Conservation (phyloP, 2,888 invertebrate genomes). For the Aquatica leii region DNA sequence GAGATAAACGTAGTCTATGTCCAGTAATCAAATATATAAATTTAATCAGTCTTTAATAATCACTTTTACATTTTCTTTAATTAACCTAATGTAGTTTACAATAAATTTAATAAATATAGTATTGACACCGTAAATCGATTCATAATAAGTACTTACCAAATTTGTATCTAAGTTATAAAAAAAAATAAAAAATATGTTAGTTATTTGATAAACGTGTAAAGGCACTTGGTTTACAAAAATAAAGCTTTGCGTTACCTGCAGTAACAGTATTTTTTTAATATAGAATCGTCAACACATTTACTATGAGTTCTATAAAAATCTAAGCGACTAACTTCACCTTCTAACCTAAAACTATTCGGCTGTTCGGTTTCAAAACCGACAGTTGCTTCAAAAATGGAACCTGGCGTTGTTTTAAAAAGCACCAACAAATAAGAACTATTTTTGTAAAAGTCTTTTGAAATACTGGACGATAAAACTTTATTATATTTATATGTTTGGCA, state of each 20-base stretch:
- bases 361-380: conserved; percentile 58
- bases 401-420: conserved; percentile 72
- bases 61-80: too few species aligned
- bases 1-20: too few species aligned
- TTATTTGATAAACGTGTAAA: too few species aligned
- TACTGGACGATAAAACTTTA: conserved; percentile 45
- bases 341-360: conserved; percentile 56
- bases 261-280: conserved; percentile 67
- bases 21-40: too few species aligned
- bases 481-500: conserved; percentile 53
- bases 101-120: too few species aligned
- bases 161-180: too few species aligned
- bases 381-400: conserved; percentile 75
- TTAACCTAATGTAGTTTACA: too few species aligned
- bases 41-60: too few species aligned
- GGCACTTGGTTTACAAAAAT: neutral
- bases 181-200: too few species aligned
- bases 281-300: conserved; percentile 64
- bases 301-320: conserved; percentile 65
- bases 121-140: too few species aligned
- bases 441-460: conserved; percentile 45
- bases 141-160: too few species aligned
- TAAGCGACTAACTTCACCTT: conserved; percentile 71
- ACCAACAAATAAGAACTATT: conserved; percentile 68
- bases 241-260: conserved; percentile 51